Base-by-base conservation (phyloP, 2,888 invertebrate species). In the Aleiodes alternator region DNA sequence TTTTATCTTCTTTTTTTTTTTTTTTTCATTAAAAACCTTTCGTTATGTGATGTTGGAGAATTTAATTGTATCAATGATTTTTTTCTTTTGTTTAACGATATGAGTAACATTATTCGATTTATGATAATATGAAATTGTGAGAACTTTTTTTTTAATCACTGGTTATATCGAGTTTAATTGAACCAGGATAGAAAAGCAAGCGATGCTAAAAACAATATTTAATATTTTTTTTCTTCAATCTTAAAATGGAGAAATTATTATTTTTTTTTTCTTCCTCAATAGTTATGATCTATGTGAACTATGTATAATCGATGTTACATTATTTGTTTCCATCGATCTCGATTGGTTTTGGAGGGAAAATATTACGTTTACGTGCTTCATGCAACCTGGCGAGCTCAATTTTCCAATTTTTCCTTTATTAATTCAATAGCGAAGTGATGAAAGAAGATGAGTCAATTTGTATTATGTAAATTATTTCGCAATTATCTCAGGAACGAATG, bases 291-390 rank as follows among this genome's bases (percentile, higher is more conserved):
- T 64, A 64, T 23, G 64, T 64, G 43, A 43, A 43, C 43, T 43
- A 43, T 43, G 43, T 5, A 43, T 43, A 43, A 43, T 43, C 43
- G 43, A 43, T 43, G 43, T 43, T 43, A 43, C 48, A n/a, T 29
- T 48, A 16, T 16, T 64, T 43, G 23, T 64, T 16, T 48, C n/a
- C 31, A 59, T 59, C 64, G 48, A 64, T 64, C 23, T 16, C 48
- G 64, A 43, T 64, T 64, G 48, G 48, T 64, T 1, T 64, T 64
- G 64, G 64, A 64, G 64, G 64, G 64, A 48, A 64, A 64, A 64
- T 2, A 23, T 23, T 23, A 48, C 48, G 43, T 43, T 43, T 43
- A 43, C 43, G 43, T 43, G 43, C 43, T 43, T 43, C 3, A 43
- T 43, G 43, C 43, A 43, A 43, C 43, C 43, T 43, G 43, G 43